Evolutionary conservation across 2,113 vertebrate species (phyloP), one percentile per base, ranked within the genome.

Genomic region (Polypterus senegalus): DNA sequence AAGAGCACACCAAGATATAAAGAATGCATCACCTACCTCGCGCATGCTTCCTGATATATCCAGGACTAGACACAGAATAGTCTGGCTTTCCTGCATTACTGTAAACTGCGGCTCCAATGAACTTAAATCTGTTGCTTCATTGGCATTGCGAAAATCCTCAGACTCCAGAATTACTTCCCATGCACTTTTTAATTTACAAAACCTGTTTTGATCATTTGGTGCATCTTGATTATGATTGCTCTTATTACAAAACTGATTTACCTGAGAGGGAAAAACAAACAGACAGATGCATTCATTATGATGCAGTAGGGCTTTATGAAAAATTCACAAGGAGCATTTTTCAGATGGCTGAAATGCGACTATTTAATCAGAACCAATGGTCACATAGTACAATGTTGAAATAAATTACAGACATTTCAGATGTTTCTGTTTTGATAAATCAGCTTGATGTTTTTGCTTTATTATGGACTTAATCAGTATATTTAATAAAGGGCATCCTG

Each of bases 1-100:
- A 27, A 27, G 27, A 27, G 27, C 27, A 27, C 27, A 27, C 7
- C 10, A 60, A 10, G 7, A 48, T 27, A 4, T 52, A 7, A 3
- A 49, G 46, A 11, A 27, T 27, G 27, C 27, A 43, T 45, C 3
- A 49, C 65, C n/a, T 58, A 67, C 65, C 46, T 0, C 0, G 1
- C 1, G 1, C 65, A 67, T 67, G 61, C 65, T 67, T 56, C 61
- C 65, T 6, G 65, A 67, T 5, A n/a, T 11, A 47, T 67, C 65
- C 4, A 67, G 54, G 47, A 67, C 65, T 46, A 67, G 59, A 57
- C 59, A 58, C 6, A 67, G 46, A 45, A 64, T 54, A 48, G 61
- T 60, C 10, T 58, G 49, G 7, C 27, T 58, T 46, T 4, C 49
- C 3, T 63, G 61, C 47, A 67, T 47, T 3, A 67, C 27, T 27